Conservation (phyloP, 2,113 vertebrate genomes). For the Phalacrocorax pelagicus region DNA sequence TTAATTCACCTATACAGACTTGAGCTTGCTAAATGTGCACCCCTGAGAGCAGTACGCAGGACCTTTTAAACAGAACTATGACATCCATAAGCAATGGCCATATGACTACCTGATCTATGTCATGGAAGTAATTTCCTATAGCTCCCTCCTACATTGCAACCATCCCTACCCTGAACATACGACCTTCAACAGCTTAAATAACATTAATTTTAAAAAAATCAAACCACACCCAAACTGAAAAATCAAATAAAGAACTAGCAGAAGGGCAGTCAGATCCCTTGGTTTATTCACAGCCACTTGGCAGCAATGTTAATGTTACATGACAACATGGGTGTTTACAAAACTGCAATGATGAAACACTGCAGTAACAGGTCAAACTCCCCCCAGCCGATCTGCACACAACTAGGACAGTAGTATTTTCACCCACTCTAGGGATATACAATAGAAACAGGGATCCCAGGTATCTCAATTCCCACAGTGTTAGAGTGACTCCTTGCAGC, state of each 20-base stretch:
- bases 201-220: background rate
- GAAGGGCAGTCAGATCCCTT: background rate
- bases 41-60: background rate
- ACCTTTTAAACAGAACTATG: background rate
- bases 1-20: background rate
- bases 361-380: background rate
- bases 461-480: background rate
- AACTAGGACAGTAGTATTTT: too few relatives aligned
- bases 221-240: background rate
- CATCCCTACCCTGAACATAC: fast-evolving
- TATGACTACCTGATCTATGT: background rate
- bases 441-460: background rate
- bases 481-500: background rate
- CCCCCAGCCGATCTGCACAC: background rate
- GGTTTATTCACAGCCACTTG: background rate
- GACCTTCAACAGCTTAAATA: background rate
- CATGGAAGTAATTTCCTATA: background rate
- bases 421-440: background rate
- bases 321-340: background rate
- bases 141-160: background rate
- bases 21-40: background rate
- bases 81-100: background rate
- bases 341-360: background rate
- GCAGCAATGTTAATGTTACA: background rate
- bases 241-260: background rate